phyloP scores from a whole-genome alignment of 2,113 vertebrate species.

The Colinus virginianus region DNA sequence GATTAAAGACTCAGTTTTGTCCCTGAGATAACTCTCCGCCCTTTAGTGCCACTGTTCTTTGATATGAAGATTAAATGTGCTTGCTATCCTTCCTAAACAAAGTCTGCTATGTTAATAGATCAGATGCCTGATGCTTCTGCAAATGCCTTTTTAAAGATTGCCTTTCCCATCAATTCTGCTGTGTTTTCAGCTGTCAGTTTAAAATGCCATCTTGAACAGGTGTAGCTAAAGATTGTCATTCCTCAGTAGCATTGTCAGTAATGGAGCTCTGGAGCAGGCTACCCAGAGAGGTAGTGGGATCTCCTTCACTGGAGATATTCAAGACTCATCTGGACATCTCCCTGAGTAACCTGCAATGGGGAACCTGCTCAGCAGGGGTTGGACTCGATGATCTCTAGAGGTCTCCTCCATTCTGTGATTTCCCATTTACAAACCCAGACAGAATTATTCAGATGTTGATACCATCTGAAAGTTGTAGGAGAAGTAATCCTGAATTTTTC shows the following conservation, averaged over 20 bases:
- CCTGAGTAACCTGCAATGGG: too few relatives aligned
- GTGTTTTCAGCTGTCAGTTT: constrained; percentile 43
- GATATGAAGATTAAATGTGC: constrained; percentile 54
- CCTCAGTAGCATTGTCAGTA: neutral
- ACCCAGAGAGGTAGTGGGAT: too few relatives aligned
- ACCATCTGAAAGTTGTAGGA: neutral
- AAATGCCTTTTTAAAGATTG: constrained; percentile 34
- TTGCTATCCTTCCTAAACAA: constrained; percentile 42
- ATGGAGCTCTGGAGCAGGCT: too few relatives aligned
- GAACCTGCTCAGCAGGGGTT: too few relatives aligned
- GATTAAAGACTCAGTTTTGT: constrained; percentile 48
- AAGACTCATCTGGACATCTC: too few relatives aligned
- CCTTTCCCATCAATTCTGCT: constrained; percentile 8
- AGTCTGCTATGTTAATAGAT: constrained; percentile 39
- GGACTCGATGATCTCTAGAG: too few relatives aligned
- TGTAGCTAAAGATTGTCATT: neutral
- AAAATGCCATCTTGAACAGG: constrained; percentile 17
- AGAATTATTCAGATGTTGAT: constrained; percentile 6
- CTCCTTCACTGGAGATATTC: too few relatives aligned
- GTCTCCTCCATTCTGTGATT: neutral
- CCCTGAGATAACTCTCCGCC: constrained; percentile 44
- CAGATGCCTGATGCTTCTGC: constrained; percentile 46
- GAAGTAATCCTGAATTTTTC: neutral
- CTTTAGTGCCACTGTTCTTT: constrained; percentile 57
- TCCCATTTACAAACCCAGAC: neutral